Percentiles rank a stretch among this genome's conserved stretches.
Evolutionary conservation across 53 echinoderm and acorn worm species (phyloP).

Genomic region (Zoroaster sp.): DNA sequence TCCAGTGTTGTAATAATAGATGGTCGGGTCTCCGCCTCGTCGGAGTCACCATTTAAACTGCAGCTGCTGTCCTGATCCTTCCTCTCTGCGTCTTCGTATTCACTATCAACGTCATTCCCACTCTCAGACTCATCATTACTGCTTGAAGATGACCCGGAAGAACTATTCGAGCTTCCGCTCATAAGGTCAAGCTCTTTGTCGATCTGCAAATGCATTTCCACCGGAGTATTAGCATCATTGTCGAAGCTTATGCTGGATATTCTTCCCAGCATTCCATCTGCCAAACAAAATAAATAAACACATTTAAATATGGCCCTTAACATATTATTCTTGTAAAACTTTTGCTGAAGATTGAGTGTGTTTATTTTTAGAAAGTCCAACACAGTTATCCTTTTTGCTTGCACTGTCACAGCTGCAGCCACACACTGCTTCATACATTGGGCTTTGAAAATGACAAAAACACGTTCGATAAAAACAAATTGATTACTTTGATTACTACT

Average conservation of each 20-base stretch:
- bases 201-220: constrained; percentile 1
- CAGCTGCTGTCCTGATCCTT: background rate
- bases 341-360: no score
- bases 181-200: background rate
- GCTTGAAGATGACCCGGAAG: background rate
- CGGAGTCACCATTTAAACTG: background rate
- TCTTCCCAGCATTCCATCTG: constrained; percentile 18
- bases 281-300: background rate
- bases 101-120: background rate
- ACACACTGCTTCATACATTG: no score
- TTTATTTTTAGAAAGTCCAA: no score
- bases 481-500: no score
- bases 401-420: no score
- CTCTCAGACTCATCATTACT: background rate
- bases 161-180: background rate
- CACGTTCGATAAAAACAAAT: no score
- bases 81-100: background rate
- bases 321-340: no score
- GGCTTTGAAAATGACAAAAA: no score
- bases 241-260: constrained; percentile 24
- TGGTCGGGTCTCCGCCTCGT: background rate
- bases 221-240: constrained; percentile 17
- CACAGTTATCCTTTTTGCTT: no score
- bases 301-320: no score
- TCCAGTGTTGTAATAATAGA: background rate